A percentile compares a stretch with the other conserved stretches of the same genome.
phyloP scores from a whole-genome alignment of 2,797 vertebrate genomes.

The Mormyrus hasselquistii region DNA sequence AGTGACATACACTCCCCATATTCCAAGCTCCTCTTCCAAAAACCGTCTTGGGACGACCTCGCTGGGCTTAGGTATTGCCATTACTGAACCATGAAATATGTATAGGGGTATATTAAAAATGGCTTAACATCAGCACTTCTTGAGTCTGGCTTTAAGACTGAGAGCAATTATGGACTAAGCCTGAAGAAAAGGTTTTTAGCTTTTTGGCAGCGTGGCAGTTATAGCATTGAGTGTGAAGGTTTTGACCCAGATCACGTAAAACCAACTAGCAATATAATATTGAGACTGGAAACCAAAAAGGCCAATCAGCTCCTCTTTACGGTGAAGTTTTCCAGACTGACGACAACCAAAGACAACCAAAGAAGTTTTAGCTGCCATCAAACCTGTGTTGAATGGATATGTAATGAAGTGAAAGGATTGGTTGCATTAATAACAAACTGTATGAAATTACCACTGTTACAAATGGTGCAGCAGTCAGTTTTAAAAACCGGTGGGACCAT shows the following conservation, averaged over 20 bases:
- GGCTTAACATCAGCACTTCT: not conserved
- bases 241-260: not conserved
- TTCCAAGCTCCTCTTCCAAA: not conserved
- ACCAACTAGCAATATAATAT: not conserved
- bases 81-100: not conserved
- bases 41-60: not conserved
- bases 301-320: not conserved
- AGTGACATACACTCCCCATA: not conserved
- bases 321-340: not conserved
- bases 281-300: not conserved
- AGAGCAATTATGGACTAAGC: not conserved
- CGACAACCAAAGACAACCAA: not conserved
- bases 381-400: not conserved
- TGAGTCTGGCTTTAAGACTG: not conserved
- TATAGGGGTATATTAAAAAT: not conserved
- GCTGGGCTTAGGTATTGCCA: not conserved
- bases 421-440: not conserved
- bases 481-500: not conserved
- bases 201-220: not conserved
- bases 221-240: not conserved
- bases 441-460: not conserved
- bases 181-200: not conserved
- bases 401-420: not conserved
- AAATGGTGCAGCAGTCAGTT: not conserved
- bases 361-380: not conserved